These are phyloP conservation scores for Hippocampus abdominalis DNA, from an alignment of 2,113 vertebrate species.

Conservation along the genomic window DNA sequence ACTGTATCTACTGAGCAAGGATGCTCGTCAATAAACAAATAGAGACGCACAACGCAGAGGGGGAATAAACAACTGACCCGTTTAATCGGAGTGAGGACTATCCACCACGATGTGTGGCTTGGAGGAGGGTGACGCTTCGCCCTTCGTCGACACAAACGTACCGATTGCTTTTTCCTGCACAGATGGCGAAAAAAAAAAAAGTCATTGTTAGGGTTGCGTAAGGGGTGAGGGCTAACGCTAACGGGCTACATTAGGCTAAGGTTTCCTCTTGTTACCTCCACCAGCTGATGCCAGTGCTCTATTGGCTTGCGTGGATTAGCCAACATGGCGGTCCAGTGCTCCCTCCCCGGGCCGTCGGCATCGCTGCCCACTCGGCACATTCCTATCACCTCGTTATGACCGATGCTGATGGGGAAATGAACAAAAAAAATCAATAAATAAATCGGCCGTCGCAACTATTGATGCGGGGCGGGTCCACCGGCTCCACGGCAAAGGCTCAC, in stretches of 20 bases:
- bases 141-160: conserved; percentile 74
- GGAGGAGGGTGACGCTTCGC: conserved; percentile 51
- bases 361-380: conserved; percentile 88
- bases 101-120: conserved; percentile 80
- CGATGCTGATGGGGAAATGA: conserved; percentile 73
- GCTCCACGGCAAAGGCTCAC: conserved; percentile 64
- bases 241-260: neutral
- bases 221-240: neutral
- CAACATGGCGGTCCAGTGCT: conserved; percentile 91
- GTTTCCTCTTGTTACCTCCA: conserved; percentile 69
- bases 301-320: conserved; percentile 92
- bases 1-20: too few relatives aligned
- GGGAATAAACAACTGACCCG: conserved; percentile 35
- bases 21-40: neutral
- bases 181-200: neutral
- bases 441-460: conserved; percentile 32
- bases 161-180: conserved; percentile 75
- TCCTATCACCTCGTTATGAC: conserved; percentile 92
- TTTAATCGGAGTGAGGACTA: conserved; percentile 78
- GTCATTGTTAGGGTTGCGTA: neutral
- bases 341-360: conserved; percentile 82
- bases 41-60: neutral
- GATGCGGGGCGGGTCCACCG: neutral
- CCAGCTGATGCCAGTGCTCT: conserved; percentile 89
- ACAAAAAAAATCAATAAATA: conserved; percentile 20